Base-by-base conservation (phyloP, 1,140 invertebrate species). In the Asobara japonica region DNA sequence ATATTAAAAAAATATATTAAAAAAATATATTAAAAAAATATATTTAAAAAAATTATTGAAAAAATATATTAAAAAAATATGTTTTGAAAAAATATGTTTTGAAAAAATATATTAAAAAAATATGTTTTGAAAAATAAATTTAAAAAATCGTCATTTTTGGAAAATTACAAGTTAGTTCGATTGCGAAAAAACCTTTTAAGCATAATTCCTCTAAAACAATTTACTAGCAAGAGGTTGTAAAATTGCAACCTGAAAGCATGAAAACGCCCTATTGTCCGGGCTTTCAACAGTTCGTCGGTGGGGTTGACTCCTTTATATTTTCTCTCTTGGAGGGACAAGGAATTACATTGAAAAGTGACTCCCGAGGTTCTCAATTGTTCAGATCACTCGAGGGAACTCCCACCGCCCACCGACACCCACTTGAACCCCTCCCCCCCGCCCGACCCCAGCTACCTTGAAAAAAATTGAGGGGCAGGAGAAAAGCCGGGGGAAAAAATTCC, bases 281-380 rank as follows among this genome's bases (percentile, higher is more conserved):
- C 51, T 56, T 22, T 56, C 51, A 18, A 56, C 51, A 56, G 51
- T 56, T 25, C n/a, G n/a, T n/a, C n/a, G n/a, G n/a, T n/a, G 51
- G 51, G 51, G 51, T 22, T 56, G 51, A 56, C 51, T 56, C 51
- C 51, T 56, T 56, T 56, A 25, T 56, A 10, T 56, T 22, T 25
- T 25, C 22, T 22, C 45, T 51, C 31, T 51, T 16, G n/a, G 18
- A 56, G 51, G 51, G 51, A 22, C 13, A 56, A 56, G 51, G 51
- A 56, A 56, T 56, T 56, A 56, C 51, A 56, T 56, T 56, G 18
- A 56, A 56, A 56, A 56, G 51, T 56, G 51, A 56, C 51, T 56
- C 51, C 11, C 7, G 51, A 56, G 51, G 45, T 51, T 38, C 36
- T 56, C 51, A 56, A 56, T 56, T 56, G 51, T 56, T 56, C 51